A percentile compares a stretch with the other conserved stretches of the same genome.
Evolutionary conservation across 2,888 invertebrate genomes (phyloP).

Genomic region (Hyposoter didymator): DNA sequence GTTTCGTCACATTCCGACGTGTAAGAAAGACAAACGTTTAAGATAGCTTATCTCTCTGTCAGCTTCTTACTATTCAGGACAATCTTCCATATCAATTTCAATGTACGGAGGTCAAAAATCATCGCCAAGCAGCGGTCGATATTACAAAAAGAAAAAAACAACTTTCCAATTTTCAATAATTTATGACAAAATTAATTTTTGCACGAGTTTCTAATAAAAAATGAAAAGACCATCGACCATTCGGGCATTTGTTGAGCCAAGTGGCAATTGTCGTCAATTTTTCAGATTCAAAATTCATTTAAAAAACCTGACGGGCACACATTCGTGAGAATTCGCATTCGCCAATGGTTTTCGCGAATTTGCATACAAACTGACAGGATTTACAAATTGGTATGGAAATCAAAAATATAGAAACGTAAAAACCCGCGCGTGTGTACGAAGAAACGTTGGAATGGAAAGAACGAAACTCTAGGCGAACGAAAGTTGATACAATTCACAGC

Average conservation of each 20-base stretch:
- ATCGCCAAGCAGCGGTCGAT: not conserved
- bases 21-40: not conserved
- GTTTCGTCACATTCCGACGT: not conserved
- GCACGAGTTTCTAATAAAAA: not conserved
- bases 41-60: constrained; percentile 9
- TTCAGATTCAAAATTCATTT: not conserved
- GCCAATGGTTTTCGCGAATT: not conserved
- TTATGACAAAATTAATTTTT: not conserved
- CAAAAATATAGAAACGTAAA: not conserved
- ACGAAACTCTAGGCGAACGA: too few species aligned
- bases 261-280: not conserved
- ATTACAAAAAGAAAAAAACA: not conserved
- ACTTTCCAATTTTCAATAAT: not conserved
- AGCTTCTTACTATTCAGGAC: constrained; percentile 12
- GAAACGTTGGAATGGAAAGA: not conserved
- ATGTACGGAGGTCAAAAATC: not conserved
- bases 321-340: not conserved
- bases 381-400: not conserved
- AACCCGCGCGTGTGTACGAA: not conserved
- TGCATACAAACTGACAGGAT: not conserved
- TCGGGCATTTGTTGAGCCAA: not conserved
- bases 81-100: not conserved
- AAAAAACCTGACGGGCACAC: not conserved
- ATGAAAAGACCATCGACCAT: not conserved
- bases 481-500: not conserved